Evolutionary conservation across 1,140 invertebrate species (phyloP), one percentile per base, ranked within the genome.

Genomic region (Amphibalanus amphitrite): DNA sequence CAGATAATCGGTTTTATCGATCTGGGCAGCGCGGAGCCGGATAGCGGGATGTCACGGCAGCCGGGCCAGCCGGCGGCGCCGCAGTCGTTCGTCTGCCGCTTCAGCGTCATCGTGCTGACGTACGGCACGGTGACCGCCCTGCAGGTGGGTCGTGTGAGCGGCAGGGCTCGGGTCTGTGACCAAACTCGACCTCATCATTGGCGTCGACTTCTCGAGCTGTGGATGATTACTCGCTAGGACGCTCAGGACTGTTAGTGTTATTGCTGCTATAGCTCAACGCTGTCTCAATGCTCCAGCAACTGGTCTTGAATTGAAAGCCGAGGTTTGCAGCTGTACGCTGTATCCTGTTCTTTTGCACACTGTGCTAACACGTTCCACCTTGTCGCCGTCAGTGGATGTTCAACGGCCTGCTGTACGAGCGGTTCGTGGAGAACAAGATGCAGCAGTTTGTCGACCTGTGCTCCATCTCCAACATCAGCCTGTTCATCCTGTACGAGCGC

Each of bases 401-500:
- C 69, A 83, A 83, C 29, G 81, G 84, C 29, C 80, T 83, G 26
- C 78, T 92, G 73, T 88, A 89, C 77, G 88, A 91, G 79, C 81
- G 85, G 74, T 89, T 86, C 74, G 80, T 90, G 29, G 82, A 86
- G 71, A 87, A 92, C 80, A 85, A 85, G 75, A 83, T 92, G 23
- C 85, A 88, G 76, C 86, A 91, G 79, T 91, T 92, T 79, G 83
- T 91, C 69, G 90, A 93, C 79, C 79, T 92, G 0, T 92, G 90
- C 77, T 91, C 90, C 3, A 82, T 91, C 74, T 85, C 88, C n/a
- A 93, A 95, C 78, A 87, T 95, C 64, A 93, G 90, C 75, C 83
- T 93, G 6, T 90, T 95, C 77, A 86, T 91, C 26, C 82, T 94
- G 73, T 80, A 85, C 59, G 83, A 84, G 71, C 79, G 85, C 64